Percentiles rank a stretch among this genome's conserved stretches.
Conservation (phyloP, 2,797 vertebrate species). For the Zonotrichia albicollis region DNA sequence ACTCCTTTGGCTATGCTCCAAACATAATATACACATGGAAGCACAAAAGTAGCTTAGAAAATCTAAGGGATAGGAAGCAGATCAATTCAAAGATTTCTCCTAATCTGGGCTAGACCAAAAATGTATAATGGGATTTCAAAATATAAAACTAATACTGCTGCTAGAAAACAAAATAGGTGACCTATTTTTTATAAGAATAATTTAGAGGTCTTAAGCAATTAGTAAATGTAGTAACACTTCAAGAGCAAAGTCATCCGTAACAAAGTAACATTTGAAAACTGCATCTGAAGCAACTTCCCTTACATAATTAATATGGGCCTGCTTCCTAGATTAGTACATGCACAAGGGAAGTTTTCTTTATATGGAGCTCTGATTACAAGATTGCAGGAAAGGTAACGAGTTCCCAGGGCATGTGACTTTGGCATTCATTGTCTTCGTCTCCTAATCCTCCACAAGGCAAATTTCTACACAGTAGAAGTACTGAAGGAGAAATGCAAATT, state of each 20-base stretch:
- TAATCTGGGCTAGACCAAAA: not conserved
- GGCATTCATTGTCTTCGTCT: conserved; percentile 20
- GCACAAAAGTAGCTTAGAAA: conserved; percentile 25
- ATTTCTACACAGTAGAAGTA: not conserved
- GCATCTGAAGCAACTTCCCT: not conserved
- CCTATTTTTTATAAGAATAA: not conserved
- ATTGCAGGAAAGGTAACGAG: conserved; percentile 29
- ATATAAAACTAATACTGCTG: not conserved
- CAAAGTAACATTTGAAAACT: not conserved
- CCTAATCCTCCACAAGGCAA: not conserved
- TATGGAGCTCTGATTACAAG: conserved; percentile 29
- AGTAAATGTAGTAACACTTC: not conserved
- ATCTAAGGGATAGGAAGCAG: conserved; percentile 32
- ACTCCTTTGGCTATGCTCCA: not conserved
- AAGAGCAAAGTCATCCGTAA: conserved; percentile 28
- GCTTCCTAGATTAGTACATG: conserved; percentile 2
- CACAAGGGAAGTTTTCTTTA: conserved; percentile 6
- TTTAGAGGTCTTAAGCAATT: not conserved
- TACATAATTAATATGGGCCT: not conserved
- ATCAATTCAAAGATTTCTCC: conserved; percentile 35
- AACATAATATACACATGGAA: not conserved
- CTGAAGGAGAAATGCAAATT: conserved; percentile 56
- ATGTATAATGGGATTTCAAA: not conserved
- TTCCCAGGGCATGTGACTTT: conserved; percentile 10
- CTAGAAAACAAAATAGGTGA: not conserved